Base-by-base conservation (phyloP, 2,888 invertebrate species). In the Ophioninae sp. region DNA sequence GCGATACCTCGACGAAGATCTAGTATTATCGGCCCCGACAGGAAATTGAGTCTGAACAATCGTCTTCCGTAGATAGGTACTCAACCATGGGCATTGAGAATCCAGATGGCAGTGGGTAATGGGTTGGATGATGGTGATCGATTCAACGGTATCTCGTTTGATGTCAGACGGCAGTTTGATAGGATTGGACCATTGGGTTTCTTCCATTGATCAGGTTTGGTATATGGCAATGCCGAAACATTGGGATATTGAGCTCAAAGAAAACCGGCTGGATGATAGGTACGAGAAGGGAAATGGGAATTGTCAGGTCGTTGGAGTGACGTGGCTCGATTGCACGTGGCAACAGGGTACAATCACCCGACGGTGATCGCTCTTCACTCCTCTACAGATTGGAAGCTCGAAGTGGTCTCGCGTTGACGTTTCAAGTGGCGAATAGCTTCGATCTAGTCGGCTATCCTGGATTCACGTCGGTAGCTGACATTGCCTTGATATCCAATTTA, bases 31-130 rank as follows among this genome's bases (percentile, higher is more conserved):
- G 64, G 21, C 73, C 57, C 65, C 79, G 65, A 79, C 84, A 79
- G 81, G 84, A 85, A 85, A 84, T 84, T 85, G 84, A 79, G 68
- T 81, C 74, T 81, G 79, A 41, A 72, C 74, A 72, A 84, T 78
- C 82, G 80, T 65, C 82, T 82, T 82, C 68, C 75, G 68, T 39
- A 70, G 10, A 80, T 62, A 75, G 62, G 57, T 72, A 13, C 44
- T 62, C 61, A 20, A 37, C n/a, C 61, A 23, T 73, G 44, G 41
- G 44, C 44, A 30, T 62, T 39, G 39, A 65, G 65, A 37, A 50
- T 30, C 6, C 5, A 62, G n/a, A 23, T 73, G 20, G 20, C 30
- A 64, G 6, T 21, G 6, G 23, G 17, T n/a, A n/a, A 62, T 10
- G n/a, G 23, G 7, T 23, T 13, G 41, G 21, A 20, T 17, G 23